phyloP scores from a whole-genome alignment of 2,888 invertebrate genomes.

The Andricus curvator region DNA sequence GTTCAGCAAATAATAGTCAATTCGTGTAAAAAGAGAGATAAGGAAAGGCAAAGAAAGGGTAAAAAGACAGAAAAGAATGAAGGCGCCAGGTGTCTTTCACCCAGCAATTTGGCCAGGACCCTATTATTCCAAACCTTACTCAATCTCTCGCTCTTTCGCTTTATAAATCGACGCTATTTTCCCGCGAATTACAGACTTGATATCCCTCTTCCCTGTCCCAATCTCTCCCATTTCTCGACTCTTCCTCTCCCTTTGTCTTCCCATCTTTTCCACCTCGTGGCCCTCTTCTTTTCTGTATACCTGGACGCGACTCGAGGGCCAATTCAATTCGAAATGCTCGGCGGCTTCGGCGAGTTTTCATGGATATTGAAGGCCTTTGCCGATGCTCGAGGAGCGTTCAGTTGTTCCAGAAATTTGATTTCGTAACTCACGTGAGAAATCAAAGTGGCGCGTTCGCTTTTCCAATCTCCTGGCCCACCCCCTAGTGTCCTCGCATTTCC shows the following conservation, averaged over 20 bases:
- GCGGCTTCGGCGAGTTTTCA: slow-evolving; percentile 45
- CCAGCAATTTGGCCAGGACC: slow-evolving; percentile 60
- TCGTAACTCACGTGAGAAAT: slow-evolving; percentile 54
- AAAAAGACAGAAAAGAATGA: slow-evolving; percentile 40
- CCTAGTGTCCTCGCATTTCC: slow-evolving; percentile 20
- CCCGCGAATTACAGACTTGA: slow-evolving; percentile 58
- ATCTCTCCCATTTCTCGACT: slow-evolving; percentile 48
- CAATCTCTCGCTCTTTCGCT: slow-evolving; percentile 64
- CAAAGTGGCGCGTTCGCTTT: slow-evolving; percentile 52
- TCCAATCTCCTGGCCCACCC: slow-evolving; percentile 43
- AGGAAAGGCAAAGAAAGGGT: neutral
- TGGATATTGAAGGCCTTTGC: slow-evolving; percentile 44
- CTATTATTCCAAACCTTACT: slow-evolving; percentile 67
- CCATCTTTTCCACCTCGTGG: slow-evolving; percentile 44
- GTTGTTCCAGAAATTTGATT: slow-evolving; percentile 61
- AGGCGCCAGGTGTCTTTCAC: slow-evolving; percentile 61
- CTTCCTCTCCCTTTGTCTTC: slow-evolving; percentile 38
- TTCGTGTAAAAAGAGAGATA: neutral
- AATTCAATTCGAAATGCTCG: slow-evolving; percentile 52
- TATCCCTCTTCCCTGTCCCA: slow-evolving; percentile 53
- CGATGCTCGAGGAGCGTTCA: slow-evolving; percentile 43
- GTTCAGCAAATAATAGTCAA: neutral
- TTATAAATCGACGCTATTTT: slow-evolving; percentile 68
- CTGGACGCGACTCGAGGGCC: slow-evolving; percentile 48
- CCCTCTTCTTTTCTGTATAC: slow-evolving; percentile 29